Evolutionary conservation across 2,888 invertebrate species (phyloP).

Genomic region (Schizotus pectinicornis): DNA sequence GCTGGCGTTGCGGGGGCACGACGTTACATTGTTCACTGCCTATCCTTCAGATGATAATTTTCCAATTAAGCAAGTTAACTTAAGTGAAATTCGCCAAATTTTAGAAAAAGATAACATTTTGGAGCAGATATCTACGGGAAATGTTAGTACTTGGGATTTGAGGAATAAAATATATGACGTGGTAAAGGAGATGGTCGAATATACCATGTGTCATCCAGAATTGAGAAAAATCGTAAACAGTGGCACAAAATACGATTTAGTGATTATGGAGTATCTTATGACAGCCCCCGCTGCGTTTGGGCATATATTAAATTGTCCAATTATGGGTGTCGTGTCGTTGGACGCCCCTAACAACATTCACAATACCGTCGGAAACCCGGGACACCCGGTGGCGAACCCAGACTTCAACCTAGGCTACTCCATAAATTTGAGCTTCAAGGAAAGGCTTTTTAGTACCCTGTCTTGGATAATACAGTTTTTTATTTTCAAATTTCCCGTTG

Average conservation of each 20-base stretch:
- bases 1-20: conserved; percentile 58
- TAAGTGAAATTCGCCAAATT: conserved; percentile 9
- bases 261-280: background rate
- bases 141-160: background rate
- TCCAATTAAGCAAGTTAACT: conserved; percentile 50
- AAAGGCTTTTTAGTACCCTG: background rate
- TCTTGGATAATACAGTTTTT: conserved; percentile 41
- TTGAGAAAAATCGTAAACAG: background rate
- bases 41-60: conserved; percentile 50
- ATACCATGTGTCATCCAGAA: background rate
- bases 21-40: conserved; percentile 58
- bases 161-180: background rate
- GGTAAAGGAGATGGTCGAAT: background rate
- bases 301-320: background rate
- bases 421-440: background rate
- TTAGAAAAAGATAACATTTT: background rate
- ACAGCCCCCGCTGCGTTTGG: background rate
- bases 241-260: background rate
- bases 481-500: conserved; percentile 38
- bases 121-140: background rate
- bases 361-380: background rate
- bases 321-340: conserved; percentile 1
- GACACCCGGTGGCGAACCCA: background rate
- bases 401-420: background rate
- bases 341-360: background rate